phyloP scores from a whole-genome alignment of 2,113 vertebrate species.

The Rhizomys pruinosus region DNA sequence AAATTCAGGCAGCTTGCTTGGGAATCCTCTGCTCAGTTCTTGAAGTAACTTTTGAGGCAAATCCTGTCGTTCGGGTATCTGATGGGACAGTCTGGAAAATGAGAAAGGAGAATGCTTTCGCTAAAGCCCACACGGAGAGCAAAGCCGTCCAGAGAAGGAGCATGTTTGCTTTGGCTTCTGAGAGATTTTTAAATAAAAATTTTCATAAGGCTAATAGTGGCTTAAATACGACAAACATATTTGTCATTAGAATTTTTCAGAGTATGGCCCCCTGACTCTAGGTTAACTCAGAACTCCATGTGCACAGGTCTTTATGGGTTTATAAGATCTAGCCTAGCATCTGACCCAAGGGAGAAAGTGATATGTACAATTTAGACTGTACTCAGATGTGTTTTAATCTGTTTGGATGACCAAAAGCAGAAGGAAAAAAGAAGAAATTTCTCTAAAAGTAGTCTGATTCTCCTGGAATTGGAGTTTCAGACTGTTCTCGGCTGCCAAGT shows the following conservation, averaged over 20 bases:
- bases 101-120: too few relatives aligned
- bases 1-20: conserved; percentile 41
- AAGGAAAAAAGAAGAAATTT: neutral
- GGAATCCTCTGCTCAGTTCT: conserved; percentile 48
- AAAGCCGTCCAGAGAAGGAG: too few relatives aligned
- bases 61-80: too few relatives aligned
- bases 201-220: neutral
- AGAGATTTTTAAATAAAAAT: neutral
- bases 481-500: too few relatives aligned
- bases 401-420: neutral
- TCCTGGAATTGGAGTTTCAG: too few relatives aligned
- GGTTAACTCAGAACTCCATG: neutral
- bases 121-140: too few relatives aligned
- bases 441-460: neutral
- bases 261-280: neutral
- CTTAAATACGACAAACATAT: neutral
- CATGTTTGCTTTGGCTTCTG: too few relatives aligned
- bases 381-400: neutral
- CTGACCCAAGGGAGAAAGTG: neutral
- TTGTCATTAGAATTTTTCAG: neutral
- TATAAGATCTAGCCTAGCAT: neutral
- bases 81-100: too few relatives aligned
- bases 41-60: neutral
- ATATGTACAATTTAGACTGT: neutral
- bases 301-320: neutral